These are phyloP conservation scores for Lasioglossum oenotherae DNA, from an alignment of 2,888 invertebrate genomes.

Conservation along the genomic window DNA sequence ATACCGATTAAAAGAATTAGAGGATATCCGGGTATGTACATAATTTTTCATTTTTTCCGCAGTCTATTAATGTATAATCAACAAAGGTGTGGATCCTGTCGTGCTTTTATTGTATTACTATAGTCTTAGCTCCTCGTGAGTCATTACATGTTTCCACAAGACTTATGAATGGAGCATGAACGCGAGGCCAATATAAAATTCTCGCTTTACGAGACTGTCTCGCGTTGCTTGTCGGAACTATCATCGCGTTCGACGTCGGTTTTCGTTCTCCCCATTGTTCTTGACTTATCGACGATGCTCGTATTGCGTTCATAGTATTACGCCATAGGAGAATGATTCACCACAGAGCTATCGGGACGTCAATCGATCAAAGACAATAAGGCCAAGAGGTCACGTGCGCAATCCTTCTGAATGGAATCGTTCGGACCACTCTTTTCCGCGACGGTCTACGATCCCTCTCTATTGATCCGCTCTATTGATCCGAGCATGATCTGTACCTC, in stretches of 20 bases:
- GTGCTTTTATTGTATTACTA: background rate
- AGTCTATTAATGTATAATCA: background rate
- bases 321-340: constrained; percentile 60
- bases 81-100: background rate
- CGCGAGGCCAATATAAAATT: constrained; percentile 37
- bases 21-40: no score
- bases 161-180: constrained; percentile 51
- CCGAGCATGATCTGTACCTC: background rate
- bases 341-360: constrained; percentile 49
- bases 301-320: constrained; percentile 49
- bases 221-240: constrained; percentile 7
- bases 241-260: constrained; percentile 33
- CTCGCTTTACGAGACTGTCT: constrained; percentile 3
- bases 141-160: constrained; percentile 29
- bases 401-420: constrained; percentile 60
- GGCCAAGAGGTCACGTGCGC: constrained; percentile 46
- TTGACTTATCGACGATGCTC: constrained; percentile 31
- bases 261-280: constrained; percentile 52
- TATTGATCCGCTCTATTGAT: constrained; percentile 2
- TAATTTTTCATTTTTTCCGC: background rate
- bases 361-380: constrained; percentile 65
- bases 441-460: constrained; percentile 5
- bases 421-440: constrained; percentile 30
- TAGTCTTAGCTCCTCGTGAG: constrained; percentile 19
- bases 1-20: no score